phyloP scores from a whole-genome alignment of 2,888 invertebrate species.

The Dioctria linearis region DNA sequence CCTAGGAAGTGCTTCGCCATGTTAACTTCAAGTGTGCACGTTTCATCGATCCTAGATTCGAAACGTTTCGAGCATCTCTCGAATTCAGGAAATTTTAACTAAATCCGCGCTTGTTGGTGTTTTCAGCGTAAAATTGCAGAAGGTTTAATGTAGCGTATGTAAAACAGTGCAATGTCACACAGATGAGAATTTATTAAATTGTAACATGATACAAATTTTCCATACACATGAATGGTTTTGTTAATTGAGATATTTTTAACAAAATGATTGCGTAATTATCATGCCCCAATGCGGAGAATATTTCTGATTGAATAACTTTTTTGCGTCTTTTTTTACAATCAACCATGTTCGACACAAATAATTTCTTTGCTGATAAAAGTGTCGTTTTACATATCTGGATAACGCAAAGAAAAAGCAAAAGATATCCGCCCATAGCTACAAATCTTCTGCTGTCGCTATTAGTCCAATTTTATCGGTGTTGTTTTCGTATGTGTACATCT shows the following conservation, averaged over 20 bases:
- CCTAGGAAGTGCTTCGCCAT: not conserved
- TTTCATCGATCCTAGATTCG: not conserved
- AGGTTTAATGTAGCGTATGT: not conserved
- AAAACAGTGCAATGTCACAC: not conserved
- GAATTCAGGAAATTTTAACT: not conserved
- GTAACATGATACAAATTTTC: not conserved
- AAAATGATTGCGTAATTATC: not conserved
- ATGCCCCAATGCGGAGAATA: not conserved
- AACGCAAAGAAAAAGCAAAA: not conserved
- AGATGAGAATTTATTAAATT: not conserved
- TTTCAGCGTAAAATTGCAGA: not conserved
- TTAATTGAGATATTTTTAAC: not conserved
- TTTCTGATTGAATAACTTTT: not conserved
- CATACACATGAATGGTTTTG: not conserved
- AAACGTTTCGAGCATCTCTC: not conserved
- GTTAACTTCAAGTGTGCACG: not conserved
- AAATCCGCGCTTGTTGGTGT: not conserved
- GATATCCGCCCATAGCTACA: slow-evolving; percentile 14
- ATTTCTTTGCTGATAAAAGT: slow-evolving; percentile 1
- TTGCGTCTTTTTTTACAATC: not conserved
- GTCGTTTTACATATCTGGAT: not conserved
- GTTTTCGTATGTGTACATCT: slow-evolving; percentile 1
- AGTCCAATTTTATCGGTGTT: slow-evolving; percentile 35
- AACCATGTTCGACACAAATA: not conserved
- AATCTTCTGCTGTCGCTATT: slow-evolving; percentile 37